Conservation (phyloP, 1,140 invertebrate genomes). For the Batillaria attramentaria region DNA sequence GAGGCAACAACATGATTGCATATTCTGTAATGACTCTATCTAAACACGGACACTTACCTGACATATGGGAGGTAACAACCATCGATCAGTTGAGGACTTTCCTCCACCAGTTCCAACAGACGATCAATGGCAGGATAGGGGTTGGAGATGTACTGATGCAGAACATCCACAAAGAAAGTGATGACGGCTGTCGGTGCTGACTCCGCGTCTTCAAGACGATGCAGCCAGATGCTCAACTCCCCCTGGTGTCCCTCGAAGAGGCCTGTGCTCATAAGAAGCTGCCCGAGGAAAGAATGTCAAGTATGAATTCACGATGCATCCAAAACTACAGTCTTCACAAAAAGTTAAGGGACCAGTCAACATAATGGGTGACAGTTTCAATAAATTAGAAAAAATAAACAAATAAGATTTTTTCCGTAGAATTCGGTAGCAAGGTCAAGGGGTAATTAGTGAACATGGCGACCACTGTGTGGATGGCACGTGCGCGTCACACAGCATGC, state of each 20-base stretch:
- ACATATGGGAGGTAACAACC: background rate
- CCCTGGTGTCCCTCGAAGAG: slow-evolving; percentile 24
- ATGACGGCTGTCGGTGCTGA: background rate
- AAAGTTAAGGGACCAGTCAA: no score
- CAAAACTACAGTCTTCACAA: no score
- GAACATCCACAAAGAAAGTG: slow-evolving; percentile 15
- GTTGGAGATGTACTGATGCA: slow-evolving; percentile 21
- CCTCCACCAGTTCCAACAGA: slow-evolving; percentile 25
- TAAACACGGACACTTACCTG: background rate
- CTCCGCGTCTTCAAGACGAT: background rate
- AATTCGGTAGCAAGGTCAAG: no score
- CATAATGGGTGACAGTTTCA: no score
- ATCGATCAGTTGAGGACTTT: background rate
- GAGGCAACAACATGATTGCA: background rate
- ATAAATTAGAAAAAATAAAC: no score
- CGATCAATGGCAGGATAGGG: slow-evolving; percentile 28
- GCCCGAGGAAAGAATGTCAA: background rate
- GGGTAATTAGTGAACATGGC: no score
- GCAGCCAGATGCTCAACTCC: slow-evolving; percentile 27
- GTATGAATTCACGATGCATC: background rate
- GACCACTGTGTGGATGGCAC: no score
- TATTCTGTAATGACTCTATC: background rate
- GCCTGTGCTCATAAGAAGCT: slow-evolving; percentile 25
- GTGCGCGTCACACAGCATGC: no score
- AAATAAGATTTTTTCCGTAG: no score